Evolutionary conservation across 2,113 vertebrate genomes (phyloP).

Genomic region (Pseudois nayaur): DNA sequence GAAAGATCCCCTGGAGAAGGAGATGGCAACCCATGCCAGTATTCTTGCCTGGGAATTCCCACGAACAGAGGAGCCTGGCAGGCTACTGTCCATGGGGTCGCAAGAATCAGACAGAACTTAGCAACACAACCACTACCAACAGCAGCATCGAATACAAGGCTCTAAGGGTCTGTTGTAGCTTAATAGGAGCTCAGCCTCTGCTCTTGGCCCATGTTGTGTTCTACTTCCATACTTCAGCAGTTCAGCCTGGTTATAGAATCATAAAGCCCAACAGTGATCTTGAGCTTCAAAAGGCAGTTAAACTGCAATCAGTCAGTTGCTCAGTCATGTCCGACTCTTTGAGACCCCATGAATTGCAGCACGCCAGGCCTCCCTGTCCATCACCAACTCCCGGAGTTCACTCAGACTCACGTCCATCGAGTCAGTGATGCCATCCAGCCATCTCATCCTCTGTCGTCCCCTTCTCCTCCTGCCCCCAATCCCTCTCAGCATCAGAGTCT

Average conservation of each 20-base stretch:
- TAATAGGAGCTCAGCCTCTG: background rate
- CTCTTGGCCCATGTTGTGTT: background rate
- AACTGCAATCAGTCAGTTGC: background rate
- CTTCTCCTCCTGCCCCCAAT: too few species aligned
- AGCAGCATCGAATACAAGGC: background rate
- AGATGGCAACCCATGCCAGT: background rate
- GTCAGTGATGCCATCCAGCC: too few species aligned
- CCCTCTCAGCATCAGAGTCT: too few species aligned
- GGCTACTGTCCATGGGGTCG: background rate
- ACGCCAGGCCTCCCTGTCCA: too few species aligned
- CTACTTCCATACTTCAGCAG: background rate
- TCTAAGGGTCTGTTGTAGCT: background rate
- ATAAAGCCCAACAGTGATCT: background rate
- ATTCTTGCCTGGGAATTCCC: background rate
- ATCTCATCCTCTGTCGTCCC: too few species aligned
- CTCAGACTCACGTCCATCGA: fast-evolving
- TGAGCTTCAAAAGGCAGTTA: background rate
- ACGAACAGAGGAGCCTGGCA: background rate
- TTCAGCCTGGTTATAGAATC: background rate
- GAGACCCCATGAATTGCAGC: too few species aligned
- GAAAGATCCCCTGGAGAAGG: background rate
- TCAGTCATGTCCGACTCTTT: too few species aligned
- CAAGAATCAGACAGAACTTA: background rate
- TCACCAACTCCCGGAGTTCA: too few species aligned
- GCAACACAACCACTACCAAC: background rate